Conservation (phyloP, 2,113 vertebrate genomes). For the Daubentonia madagascariensis region DNA sequence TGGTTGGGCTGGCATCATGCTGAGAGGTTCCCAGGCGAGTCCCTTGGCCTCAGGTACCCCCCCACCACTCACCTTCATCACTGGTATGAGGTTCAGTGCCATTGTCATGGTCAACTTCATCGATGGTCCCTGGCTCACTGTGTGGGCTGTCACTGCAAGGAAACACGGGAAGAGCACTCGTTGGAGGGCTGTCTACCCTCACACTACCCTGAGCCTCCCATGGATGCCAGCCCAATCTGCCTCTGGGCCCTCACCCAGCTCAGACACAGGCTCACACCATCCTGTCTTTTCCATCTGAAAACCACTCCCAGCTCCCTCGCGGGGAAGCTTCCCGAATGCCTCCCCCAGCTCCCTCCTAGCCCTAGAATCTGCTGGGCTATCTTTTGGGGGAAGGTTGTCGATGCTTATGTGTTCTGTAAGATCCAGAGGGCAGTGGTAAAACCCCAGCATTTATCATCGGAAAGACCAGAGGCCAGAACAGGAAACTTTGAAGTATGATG, state of each 20-base stretch:
- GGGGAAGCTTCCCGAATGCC: not conserved
- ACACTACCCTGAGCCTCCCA: not conserved
- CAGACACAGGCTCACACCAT: not conserved
- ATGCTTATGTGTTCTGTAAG: not conserved
- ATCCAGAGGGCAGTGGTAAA: not conserved
- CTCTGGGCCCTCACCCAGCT: not conserved
- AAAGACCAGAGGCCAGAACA: not conserved
- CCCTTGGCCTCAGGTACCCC: not conserved
- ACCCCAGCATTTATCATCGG: not conserved
- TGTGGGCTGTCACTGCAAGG: slow-evolving; percentile 95
- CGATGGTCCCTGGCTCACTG: slow-evolving; percentile 97
- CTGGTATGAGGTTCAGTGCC: slow-evolving; percentile 98
- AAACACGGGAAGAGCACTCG: not conserved
- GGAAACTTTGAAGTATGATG: not conserved
- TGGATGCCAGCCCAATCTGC: accelerated
- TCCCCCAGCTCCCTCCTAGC: not conserved
- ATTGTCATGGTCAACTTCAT: slow-evolving; percentile 95
- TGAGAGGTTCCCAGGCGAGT: not conserved
- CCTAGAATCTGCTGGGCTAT: not conserved
- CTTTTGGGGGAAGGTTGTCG: not conserved
- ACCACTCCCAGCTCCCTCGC: not conserved
- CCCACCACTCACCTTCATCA: slow-evolving; percentile 91
- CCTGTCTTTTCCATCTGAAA: not conserved
- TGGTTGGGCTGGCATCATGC: accelerated
- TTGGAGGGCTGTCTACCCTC: not conserved